These are phyloP conservation scores for Orientallactaga bullata DNA, from an alignment of 2,113 vertebrate genomes.

Conservation along the genomic window DNA sequence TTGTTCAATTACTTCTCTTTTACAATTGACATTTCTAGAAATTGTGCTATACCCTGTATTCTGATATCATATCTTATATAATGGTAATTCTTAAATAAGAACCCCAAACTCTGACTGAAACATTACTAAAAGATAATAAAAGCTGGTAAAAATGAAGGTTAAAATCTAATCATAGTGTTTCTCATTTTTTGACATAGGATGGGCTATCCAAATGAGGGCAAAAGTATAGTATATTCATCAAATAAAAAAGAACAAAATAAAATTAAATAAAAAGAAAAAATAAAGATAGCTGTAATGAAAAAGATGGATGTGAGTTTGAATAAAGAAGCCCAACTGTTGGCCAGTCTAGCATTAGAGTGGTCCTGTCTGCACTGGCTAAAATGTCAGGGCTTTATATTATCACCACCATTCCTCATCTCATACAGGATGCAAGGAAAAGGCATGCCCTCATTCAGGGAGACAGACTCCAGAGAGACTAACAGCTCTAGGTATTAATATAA, in stretches of 20 bases:
- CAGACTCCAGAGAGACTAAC: neutral
- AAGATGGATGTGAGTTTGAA: neutral
- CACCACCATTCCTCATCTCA: neutral
- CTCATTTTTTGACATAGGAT: neutral
- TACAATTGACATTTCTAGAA: constrained; percentile 42
- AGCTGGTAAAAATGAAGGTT: neutral
- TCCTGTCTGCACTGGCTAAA: neutral
- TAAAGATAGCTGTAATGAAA: constrained; percentile 14
- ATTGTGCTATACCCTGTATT: neutral
- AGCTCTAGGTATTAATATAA: neutral
- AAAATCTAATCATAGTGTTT: neutral
- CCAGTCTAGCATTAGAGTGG: neutral
- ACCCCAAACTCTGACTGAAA: neutral
- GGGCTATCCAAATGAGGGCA: neutral
- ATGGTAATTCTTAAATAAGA: neutral
- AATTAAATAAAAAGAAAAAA: neutral
- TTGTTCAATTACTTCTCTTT: neutral
- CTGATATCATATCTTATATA: neutral
- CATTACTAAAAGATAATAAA: constrained; percentile 3
- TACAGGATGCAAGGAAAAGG: neutral
- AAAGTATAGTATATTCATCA: neutral
- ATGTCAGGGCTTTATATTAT: neutral
- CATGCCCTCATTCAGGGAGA: neutral
- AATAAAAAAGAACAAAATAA: neutral
- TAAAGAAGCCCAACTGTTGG: neutral